Conservation (phyloP, 1,140 invertebrate species). For the Drosophila serrata region DNA sequence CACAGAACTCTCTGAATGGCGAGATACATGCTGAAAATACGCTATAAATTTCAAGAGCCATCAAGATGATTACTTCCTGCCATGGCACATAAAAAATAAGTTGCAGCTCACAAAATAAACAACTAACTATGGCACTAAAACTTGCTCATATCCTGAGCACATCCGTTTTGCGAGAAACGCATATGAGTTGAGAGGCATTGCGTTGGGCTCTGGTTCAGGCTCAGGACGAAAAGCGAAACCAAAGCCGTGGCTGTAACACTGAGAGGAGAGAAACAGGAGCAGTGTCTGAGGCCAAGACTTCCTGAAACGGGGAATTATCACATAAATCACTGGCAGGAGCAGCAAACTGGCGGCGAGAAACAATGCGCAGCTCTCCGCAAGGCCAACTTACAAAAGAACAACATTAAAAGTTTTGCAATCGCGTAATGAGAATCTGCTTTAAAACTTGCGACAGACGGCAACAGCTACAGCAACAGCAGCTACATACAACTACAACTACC, state of each 20-base stretch:
- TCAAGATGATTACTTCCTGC: slow-evolving; percentile 83
- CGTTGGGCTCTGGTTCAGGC: neutral
- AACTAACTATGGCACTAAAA: slow-evolving; percentile 80
- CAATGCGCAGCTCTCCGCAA: slow-evolving; percentile 51
- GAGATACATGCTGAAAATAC: slow-evolving; percentile 44
- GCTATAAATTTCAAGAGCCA: slow-evolving; percentile 83
- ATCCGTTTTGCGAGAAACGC: slow-evolving; percentile 70
- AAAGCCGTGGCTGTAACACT: neutral
- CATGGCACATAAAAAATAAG: slow-evolving; percentile 82
- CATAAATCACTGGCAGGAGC: slow-evolving; percentile 68
- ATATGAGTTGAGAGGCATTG: slow-evolving; percentile 55
- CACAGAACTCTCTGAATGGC: slow-evolving; percentile 1
- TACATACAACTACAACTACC: slow-evolving; percentile 9
- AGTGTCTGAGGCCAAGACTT: slow-evolving; percentile 22
- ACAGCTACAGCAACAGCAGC: slow-evolving; percentile 29
- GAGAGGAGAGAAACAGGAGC: neutral
- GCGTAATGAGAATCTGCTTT: slow-evolving; percentile 84
- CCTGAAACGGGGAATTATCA: slow-evolving; percentile 75
- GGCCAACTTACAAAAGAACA: slow-evolving; percentile 82
- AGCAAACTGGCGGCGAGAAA: slow-evolving; percentile 44
- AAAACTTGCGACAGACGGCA: slow-evolving; percentile 79
- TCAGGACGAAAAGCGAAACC: slow-evolving; percentile 4
- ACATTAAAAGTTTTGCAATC: slow-evolving; percentile 84
- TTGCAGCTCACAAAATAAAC: slow-evolving; percentile 76
- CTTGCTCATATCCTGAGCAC: slow-evolving; percentile 80